Evolutionary conservation across 1,140 invertebrate genomes (phyloP).

Genomic region (Aphis gossypii): DNA sequence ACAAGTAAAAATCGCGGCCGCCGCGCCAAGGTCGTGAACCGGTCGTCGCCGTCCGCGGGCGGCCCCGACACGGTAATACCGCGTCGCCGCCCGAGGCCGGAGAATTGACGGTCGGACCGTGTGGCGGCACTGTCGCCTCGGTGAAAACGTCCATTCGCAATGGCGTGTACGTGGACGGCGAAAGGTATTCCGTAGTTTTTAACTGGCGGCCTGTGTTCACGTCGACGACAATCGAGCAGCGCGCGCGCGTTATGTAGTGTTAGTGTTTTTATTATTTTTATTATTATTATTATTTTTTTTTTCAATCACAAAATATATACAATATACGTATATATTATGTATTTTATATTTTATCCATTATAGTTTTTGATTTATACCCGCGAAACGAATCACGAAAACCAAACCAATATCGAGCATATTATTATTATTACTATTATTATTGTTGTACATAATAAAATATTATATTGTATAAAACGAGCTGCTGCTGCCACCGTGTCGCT

Average conservation of each 20-base stretch:
- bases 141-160: conserved; percentile 52
- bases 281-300: not conserved
- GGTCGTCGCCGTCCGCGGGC: not conserved
- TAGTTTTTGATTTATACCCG: not conserved
- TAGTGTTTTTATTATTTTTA: conserved; percentile 36
- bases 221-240: not conserved
- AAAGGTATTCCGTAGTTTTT: conserved; percentile 55
- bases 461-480: not conserved
- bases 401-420: not conserved
- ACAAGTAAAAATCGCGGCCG: not conserved
- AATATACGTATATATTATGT: not conserved
- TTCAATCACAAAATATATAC: not conserved
- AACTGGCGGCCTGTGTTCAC: conserved; percentile 35
- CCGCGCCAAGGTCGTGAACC: conserved; percentile 2
- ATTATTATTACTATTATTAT: not conserved
- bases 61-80: conserved; percentile 22
- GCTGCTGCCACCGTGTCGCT: too few relatives aligned
- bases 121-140: conserved; percentile 29
- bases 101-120: not conserved
- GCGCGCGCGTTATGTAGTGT: conserved; percentile 38
- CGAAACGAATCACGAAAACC: not conserved
- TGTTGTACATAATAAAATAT: not conserved
- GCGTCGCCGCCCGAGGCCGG: not conserved
- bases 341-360: not conserved
- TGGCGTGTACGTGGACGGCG: conserved; percentile 57